Evolutionary conservation across 2,113 vertebrate genomes (phyloP).

Genomic region (Mesitornis unicolor): DNA sequence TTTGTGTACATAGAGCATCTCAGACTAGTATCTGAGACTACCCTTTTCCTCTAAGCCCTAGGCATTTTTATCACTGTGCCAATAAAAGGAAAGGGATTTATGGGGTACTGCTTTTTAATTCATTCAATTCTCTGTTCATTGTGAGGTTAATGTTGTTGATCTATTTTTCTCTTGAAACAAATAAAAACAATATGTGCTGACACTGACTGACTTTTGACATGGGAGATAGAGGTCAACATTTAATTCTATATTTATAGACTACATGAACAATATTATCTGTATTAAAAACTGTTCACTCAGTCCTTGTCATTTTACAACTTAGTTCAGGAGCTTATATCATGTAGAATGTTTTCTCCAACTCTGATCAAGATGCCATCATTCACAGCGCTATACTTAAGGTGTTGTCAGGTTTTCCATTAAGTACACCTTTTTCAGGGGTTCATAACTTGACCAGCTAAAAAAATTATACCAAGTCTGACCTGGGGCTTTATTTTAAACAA

Average conservation of each 20-base stretch:
- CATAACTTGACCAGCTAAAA: not conserved
- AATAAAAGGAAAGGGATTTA: conserved; percentile 80
- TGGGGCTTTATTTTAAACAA: not conserved
- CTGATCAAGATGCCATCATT: conserved; percentile 47
- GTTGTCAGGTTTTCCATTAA: conserved; percentile 6
- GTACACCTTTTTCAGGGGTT: not conserved
- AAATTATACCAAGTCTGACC: not conserved
- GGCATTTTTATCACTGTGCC: conserved; percentile 79
- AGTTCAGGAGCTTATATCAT: conserved; percentile 46
- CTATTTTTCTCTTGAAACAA: conserved; percentile 82
- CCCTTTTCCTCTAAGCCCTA: conserved; percentile 66
- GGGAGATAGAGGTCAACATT: conserved; percentile 75
- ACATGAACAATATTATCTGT: conserved; percentile 74
- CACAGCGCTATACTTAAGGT: not conserved
- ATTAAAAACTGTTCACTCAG: conserved; percentile 76
- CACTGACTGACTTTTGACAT: conserved; percentile 79
- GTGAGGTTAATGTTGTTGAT: conserved; percentile 81
- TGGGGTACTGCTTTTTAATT: conserved; percentile 80
- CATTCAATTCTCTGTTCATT: conserved; percentile 83
- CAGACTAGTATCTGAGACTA: conserved; percentile 42
- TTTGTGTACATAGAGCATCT: conserved; percentile 41
- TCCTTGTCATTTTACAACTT: conserved; percentile 76
- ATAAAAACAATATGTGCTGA: conserved; percentile 81
- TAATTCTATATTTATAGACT: conserved; percentile 82
- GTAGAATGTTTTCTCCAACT: not conserved